Base-by-base conservation (phyloP, 2,888 invertebrate genomes). In the Cyclophora punctaria region DNA sequence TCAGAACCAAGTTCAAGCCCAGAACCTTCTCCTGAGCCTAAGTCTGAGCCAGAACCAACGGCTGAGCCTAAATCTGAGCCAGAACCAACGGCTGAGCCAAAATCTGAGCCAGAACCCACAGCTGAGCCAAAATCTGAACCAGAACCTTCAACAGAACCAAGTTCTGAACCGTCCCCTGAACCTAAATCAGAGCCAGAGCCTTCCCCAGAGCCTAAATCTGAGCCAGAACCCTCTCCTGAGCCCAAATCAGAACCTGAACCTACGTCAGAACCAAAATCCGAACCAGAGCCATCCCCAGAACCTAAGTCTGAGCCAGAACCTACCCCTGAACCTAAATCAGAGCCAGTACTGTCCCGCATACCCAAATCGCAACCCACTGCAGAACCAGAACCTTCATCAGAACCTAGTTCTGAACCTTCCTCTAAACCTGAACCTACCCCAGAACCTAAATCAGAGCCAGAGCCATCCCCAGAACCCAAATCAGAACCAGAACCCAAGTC, bases 401-500 rank as follows among this genome's bases (percentile, higher is more conserved):
- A 87, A 64, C 73, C 81, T 0, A 73, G 74, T 63, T 68, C 83
- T 34, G 65, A 73, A 58, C 72, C 89, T 0, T 68, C 73, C 56
- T 76, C 90, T 0, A 84, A 89, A 67, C 82, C 88, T 0, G 77
- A 79, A 59, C 81, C 90, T 0, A 48, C 53, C 7, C 58, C 73
- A 46, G 84, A 90, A 71, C 83, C 90, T 3, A 81, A 80, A 60
- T 67, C 79, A 33, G 69, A 78, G 58, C 69, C 83, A 44, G 84
- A 74, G 75, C 80, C 78, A 33, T 78, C 67, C 56, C 73, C 87
- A 0, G 71, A 80, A 56, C 73, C 82, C 0, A 74, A 80, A 52
- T 82, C 90, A 0, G 85, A 89, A 67, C 82, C 88, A 0, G 78
- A 79, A 59, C 81, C n/a, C 59, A n/a, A n/a, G n/a, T n/a, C 73